phyloP scores from a whole-genome alignment of 1,140 invertebrate genomes.

The Hyposmocoma kahamanoa region DNA sequence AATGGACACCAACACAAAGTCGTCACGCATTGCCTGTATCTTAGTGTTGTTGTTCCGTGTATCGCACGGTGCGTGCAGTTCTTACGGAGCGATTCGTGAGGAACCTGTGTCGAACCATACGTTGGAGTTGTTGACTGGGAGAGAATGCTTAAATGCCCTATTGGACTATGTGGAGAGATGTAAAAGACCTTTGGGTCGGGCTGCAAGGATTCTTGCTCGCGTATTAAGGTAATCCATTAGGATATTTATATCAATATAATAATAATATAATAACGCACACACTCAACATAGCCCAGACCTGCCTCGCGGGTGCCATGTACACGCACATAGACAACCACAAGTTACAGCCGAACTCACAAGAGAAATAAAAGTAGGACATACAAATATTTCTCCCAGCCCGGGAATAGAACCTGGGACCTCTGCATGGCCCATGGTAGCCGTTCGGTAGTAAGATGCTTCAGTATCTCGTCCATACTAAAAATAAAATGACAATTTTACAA shows the following conservation, averaged over 20 bases:
- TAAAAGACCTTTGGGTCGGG: slow-evolving; percentile 53
- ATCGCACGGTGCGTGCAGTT: slow-evolving; percentile 40
- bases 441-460: too few relatives aligned
- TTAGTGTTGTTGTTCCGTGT: slow-evolving; percentile 53
- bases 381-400: too few relatives aligned
- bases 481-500: too few relatives aligned
- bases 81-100: slow-evolving; percentile 23
- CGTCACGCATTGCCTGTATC: slow-evolving; percentile 49
- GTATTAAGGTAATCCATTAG: slow-evolving; percentile 45
- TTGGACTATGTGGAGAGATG: slow-evolving; percentile 57
- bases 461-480: too few relatives aligned
- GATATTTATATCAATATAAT: neutral
- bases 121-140: slow-evolving; percentile 40
- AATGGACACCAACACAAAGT: slow-evolving; percentile 29
- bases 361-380: too few relatives aligned
- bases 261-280: neutral
- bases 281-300: neutral
- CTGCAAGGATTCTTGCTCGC: slow-evolving; percentile 51
- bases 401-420: too few relatives aligned
- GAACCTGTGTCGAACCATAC: slow-evolving; percentile 33
- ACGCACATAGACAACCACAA: too few relatives aligned
- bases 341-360: too few relatives aligned
- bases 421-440: too few relatives aligned
- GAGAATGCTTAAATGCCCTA: slow-evolving; percentile 50
- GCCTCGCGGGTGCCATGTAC: too few relatives aligned